These are phyloP conservation scores for Eremobia ochroleuca DNA, from an alignment of 2,888 invertebrate species.

Conservation along the genomic window DNA sequence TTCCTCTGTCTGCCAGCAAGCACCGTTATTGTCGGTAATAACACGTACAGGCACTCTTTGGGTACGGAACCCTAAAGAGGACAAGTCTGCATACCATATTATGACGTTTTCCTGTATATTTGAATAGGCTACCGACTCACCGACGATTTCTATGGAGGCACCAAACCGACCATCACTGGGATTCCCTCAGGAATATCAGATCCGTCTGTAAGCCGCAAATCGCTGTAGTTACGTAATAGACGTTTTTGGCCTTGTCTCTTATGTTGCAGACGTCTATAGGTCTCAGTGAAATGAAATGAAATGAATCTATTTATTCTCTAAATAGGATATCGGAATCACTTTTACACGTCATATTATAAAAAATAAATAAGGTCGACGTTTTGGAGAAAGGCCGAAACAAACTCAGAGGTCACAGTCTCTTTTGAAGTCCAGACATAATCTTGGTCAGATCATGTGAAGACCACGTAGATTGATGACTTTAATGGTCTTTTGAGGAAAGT, in stretches of 20 bases:
- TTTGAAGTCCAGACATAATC: too few relatives aligned
- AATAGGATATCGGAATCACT: too few relatives aligned
- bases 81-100: conserved; percentile 12
- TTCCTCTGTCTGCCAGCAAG: not conserved
- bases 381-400: too few relatives aligned
- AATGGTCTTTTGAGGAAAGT: too few relatives aligned
- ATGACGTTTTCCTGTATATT: conserved; percentile 20
- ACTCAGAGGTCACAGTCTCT: too few relatives aligned
- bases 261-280: not conserved
- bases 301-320: too few relatives aligned
- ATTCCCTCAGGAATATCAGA: conserved; percentile 23
- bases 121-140: conserved; percentile 17
- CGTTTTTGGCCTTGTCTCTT: not conserved
- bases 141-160: conserved; percentile 11
- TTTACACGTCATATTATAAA: too few relatives aligned
- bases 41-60: not conserved
- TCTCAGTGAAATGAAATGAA: too few relatives aligned
- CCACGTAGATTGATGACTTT: too few relatives aligned
- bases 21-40: not conserved
- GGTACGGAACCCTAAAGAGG: not conserved
- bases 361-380: too few relatives aligned
- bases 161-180: conserved; percentile 9
- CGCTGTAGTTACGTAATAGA: not conserved
- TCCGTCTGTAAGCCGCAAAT: conserved; percentile 24
- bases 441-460: too few relatives aligned